Evolutionary conservation across 2,797 vertebrate genomes (phyloP).

Genomic region (Heliangelus exortis): DNA sequence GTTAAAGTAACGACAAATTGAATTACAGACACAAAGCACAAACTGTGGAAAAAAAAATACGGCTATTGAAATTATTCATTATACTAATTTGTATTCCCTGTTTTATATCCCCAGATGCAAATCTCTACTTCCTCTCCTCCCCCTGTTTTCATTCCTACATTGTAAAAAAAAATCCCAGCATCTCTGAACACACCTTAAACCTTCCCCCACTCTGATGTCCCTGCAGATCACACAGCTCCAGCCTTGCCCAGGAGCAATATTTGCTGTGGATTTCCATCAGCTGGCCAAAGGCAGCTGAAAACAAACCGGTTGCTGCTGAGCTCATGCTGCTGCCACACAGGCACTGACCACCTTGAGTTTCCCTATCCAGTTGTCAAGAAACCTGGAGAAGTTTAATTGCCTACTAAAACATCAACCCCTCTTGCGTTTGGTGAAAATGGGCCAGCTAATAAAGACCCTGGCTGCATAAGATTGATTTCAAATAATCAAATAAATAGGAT

Average conservation of each 20-base stretch:
- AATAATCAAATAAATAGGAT: too few relatives aligned
- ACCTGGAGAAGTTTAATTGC: not conserved
- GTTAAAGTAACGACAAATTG: not conserved
- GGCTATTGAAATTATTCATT: not conserved
- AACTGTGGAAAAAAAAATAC: fast-evolving
- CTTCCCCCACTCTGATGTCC: fast-evolving
- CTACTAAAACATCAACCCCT: not conserved
- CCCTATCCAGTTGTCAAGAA: not conserved
- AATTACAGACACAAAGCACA: not conserved
- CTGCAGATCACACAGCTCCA: not conserved
- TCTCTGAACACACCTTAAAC: not conserved
- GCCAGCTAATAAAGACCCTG: not conserved
- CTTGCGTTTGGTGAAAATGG: not conserved
- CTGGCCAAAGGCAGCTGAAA: fast-evolving
- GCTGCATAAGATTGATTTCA: not conserved
- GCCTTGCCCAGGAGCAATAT: not conserved
- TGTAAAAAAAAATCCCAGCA: not conserved
- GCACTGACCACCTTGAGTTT: not conserved
- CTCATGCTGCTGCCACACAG: fast-evolving
- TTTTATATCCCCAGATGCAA: not conserved
- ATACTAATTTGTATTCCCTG: not conserved
- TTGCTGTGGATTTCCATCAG: not conserved
- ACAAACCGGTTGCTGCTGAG: not conserved
- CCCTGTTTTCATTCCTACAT: not conserved
- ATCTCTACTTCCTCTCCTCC: not conserved